Evolutionary conservation across 2,888 invertebrate genomes (phyloP).

Genomic region (Tridacna crocea): DNA sequence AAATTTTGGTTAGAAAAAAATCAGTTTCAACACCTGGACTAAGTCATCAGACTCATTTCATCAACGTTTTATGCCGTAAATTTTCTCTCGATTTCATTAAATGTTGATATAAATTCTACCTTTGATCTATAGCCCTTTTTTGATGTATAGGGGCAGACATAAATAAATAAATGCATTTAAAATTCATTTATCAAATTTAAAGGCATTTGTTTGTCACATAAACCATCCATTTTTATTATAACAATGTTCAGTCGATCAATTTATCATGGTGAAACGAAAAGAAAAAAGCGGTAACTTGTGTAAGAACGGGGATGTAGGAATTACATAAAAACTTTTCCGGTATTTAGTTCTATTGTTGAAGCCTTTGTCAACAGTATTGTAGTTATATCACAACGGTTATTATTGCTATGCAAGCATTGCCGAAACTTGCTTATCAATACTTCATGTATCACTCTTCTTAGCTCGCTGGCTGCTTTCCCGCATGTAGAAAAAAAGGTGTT

Average conservation of each 20-base stretch:
- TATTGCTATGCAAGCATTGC: too few relatives aligned
- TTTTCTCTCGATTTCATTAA: background rate
- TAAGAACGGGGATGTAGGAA: too few relatives aligned
- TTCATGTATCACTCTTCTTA: too few relatives aligned
- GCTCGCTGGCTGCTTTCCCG: too few relatives aligned
- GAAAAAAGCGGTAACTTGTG: too few relatives aligned
- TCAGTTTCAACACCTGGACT: conserved; percentile 5
- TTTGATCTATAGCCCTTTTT: conserved; percentile 12
- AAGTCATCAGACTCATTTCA: background rate
- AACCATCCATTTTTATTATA: conserved; percentile 1
- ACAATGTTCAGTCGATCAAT: conserved; percentile 5
- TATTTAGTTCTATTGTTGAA: too few relatives aligned
- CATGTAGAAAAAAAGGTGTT: too few relatives aligned
- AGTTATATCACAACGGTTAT: too few relatives aligned
- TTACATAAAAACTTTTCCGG: too few relatives aligned
- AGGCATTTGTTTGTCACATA: conserved; percentile 17
- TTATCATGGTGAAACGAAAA: background rate
- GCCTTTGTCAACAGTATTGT: too few relatives aligned
- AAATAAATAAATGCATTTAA: conserved; percentile 24
- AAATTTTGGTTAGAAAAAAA: background rate
- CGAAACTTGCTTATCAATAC: too few relatives aligned
- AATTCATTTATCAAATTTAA: conserved; percentile 25
- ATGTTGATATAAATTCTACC: background rate
- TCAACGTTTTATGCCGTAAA: conserved; percentile 2
- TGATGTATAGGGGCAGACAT: conserved; percentile 17